These are phyloP conservation scores for Acropternis orthonyx DNA, from an alignment of 2,797 vertebrate genomes.

Conservation along the genomic window DNA sequence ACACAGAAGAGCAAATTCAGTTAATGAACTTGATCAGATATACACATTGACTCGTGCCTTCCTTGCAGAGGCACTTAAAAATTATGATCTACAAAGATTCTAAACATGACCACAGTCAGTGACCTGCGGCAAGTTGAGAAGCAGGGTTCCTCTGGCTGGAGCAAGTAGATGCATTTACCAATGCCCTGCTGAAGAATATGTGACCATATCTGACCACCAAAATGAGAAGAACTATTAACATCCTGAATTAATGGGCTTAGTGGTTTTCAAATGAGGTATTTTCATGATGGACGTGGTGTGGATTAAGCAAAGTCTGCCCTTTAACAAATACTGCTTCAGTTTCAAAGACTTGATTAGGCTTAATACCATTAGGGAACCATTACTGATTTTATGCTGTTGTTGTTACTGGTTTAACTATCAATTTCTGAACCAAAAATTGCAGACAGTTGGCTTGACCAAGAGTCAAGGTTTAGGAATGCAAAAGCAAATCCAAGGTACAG, in stretches of 20 bases:
- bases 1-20: background rate
- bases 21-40: background rate
- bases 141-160: background rate
- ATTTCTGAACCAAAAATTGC: constrained; percentile 71
- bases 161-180: background rate
- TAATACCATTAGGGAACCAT: constrained; percentile 69
- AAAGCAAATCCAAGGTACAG: constrained; percentile 73
- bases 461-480: constrained; percentile 74
- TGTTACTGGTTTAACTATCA: constrained; percentile 71
- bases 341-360: constrained; percentile 71
- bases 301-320: constrained; percentile 72
- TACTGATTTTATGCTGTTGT: constrained; percentile 57
- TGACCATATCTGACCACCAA: constrained; percentile 37
- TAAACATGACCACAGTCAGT: background rate
- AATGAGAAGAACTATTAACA: constrained; percentile 58
- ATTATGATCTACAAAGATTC: background rate
- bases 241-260: constrained; percentile 61
- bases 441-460: constrained; percentile 71
- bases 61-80: background rate
- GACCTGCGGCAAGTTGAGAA: constrained; percentile 3
- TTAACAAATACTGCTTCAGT: constrained; percentile 69
- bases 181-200: constrained; percentile 12
- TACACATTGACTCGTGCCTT: background rate
- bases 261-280: constrained; percentile 70
- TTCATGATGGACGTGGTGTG: constrained; percentile 62